These are phyloP conservation scores for Ochropacha duplaris DNA, from an alignment of 2,888 invertebrate genomes.

Conservation along the genomic window DNA sequence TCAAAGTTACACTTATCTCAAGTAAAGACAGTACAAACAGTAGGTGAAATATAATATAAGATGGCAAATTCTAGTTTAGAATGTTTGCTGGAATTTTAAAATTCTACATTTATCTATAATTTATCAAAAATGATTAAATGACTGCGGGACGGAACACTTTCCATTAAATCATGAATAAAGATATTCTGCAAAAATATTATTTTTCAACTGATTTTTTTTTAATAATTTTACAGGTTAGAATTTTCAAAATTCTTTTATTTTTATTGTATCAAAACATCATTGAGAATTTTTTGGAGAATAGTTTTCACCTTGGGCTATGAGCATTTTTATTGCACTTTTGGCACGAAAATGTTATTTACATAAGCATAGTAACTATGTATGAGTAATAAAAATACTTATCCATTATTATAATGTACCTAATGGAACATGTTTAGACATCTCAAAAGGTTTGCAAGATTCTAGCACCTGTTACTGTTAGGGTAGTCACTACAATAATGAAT, in stretches of 20 bases:
- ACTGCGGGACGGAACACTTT: constrained; percentile 81
- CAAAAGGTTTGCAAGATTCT: background rate
- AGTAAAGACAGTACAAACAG: constrained; percentile 44
- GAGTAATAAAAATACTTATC: background rate
- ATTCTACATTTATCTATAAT: constrained; percentile 43
- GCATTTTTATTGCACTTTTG: constrained; percentile 30
- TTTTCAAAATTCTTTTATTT: background rate
- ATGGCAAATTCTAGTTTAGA: constrained; percentile 39
- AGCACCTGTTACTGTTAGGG: background rate
- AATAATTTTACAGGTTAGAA: background rate
- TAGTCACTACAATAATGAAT: background rate
- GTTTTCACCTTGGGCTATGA: constrained; percentile 15
- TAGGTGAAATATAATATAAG: constrained; percentile 43
- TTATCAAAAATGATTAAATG: constrained; percentile 71
- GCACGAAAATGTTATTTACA: constrained; percentile 27
- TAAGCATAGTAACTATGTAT: background rate
- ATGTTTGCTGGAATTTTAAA: constrained; percentile 46
- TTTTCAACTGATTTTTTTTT: background rate
- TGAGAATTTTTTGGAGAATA: background rate
- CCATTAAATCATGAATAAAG: constrained; percentile 47
- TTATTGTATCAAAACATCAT: background rate
- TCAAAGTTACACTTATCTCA: constrained; percentile 34
- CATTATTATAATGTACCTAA: background rate
- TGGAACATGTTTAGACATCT: background rate
- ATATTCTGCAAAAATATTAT: background rate